phyloP scores from a whole-genome alignment of 2,113 vertebrate species.

The Elanus axillaris region DNA sequence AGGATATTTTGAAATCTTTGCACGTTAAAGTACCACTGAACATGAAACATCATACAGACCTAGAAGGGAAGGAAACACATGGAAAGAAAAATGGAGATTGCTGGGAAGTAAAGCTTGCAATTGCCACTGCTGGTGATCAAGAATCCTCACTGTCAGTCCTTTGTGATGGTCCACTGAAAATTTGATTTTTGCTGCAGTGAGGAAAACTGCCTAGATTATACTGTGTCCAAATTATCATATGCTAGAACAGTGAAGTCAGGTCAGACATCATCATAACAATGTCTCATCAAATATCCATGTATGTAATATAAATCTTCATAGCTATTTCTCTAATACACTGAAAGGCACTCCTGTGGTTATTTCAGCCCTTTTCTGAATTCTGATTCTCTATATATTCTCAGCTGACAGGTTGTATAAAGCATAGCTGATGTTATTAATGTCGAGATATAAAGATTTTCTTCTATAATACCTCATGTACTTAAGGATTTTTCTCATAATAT shows the following conservation, averaged over 20 bases:
- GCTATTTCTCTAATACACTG: background rate
- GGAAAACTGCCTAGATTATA: background rate
- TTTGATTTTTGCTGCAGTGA: background rate
- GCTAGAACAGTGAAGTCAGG: background rate
- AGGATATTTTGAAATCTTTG: background rate
- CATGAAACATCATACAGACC: background rate
- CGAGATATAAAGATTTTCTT: background rate
- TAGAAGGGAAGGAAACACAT: background rate
- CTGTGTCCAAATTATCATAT: background rate
- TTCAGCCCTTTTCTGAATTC: background rate
- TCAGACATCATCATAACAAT: background rate
- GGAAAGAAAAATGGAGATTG: background rate
- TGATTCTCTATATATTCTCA: background rate
- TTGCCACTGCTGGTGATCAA: background rate
- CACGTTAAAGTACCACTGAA: background rate
- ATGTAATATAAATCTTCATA: background rate
- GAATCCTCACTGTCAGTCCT: background rate
- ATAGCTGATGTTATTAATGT: background rate
- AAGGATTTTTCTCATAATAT: background rate
- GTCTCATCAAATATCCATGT: background rate
- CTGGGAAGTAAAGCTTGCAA: background rate
- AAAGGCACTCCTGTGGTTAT: background rate
- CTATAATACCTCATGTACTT: background rate
- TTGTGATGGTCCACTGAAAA: background rate
- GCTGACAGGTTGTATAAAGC: background rate